phyloP scores from a whole-genome alignment of 2,113 vertebrate genomes.

The Etia nguti region DNA sequence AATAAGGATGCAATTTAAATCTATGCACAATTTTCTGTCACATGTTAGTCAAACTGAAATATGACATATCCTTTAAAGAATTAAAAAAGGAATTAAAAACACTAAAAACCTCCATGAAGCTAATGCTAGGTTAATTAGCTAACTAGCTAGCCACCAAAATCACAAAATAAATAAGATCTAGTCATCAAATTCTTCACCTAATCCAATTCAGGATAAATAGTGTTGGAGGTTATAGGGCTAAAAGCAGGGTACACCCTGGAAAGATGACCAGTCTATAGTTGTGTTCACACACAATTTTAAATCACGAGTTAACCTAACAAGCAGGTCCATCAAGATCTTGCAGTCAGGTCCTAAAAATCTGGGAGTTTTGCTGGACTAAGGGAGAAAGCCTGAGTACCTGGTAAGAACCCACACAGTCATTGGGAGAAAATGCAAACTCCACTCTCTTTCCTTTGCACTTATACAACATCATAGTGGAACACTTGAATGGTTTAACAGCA shows the following conservation, averaged over 20 bases:
- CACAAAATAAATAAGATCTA: rapidly evolving
- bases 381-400: background rate
- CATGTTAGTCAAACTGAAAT: background rate
- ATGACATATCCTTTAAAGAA: background rate
- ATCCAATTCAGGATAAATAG: background rate
- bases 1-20: background rate
- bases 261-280: background rate
- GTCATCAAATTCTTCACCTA: background rate
- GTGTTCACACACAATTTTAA: background rate
- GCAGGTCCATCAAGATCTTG: background rate
- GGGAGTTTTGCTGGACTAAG: background rate
- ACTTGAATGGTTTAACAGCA: background rate
- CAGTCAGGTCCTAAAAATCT: background rate
- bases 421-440: background rate
- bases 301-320: background rate
- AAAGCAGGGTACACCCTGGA: background rate
- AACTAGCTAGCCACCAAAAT: background rate
- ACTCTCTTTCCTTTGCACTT: background rate
- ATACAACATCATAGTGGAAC: background rate
- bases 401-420: background rate
- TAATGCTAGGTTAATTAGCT: background rate
- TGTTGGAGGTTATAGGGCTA: background rate
- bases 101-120: background rate
- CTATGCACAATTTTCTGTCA: background rate
- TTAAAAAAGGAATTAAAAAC: background rate